A percentile compares a stretch with the other conserved stretches of the same genome.
These are phyloP conservation scores for Lasius platythorax DNA, from an alignment of 2,888 invertebrate species.

Conservation along the genomic window DNA sequence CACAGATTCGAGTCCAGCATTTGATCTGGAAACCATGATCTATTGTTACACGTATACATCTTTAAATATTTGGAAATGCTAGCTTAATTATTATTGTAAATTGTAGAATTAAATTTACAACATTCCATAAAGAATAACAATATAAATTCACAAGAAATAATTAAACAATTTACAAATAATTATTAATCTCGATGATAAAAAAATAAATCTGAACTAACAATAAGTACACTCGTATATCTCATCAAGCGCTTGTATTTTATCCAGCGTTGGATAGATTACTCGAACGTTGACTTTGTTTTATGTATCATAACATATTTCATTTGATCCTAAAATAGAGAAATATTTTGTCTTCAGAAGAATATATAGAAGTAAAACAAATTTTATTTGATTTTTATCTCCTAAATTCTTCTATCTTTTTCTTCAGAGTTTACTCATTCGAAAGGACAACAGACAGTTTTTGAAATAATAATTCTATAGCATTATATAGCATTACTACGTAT, in stretches of 20 bases:
- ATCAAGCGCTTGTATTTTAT: not conserved
- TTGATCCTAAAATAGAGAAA: constrained; percentile 28
- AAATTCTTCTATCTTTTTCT: not conserved
- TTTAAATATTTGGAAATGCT: constrained; percentile 8
- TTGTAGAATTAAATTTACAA: not conserved
- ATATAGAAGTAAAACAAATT: not conserved
- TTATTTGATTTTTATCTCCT: not conserved
- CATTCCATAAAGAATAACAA: not conserved
- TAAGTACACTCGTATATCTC: not conserved
- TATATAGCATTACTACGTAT: not conserved
- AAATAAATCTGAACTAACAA: not conserved
- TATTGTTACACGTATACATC: constrained; percentile 23
- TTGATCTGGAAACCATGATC: constrained; percentile 11
- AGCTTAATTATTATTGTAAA: not conserved
- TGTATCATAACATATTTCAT: constrained; percentile 35
- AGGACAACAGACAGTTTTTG: not conserved
- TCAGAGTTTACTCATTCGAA: not conserved
- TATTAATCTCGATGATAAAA: constrained; percentile 1
- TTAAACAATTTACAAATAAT: constrained; percentile 16
- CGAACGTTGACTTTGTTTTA: constrained; percentile 23
- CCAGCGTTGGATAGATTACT: not conserved
- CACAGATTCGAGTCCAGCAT: not conserved
- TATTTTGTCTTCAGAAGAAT: not conserved
- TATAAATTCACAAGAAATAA: not conserved
- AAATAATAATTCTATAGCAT: constrained; percentile 21